Base-by-base conservation (phyloP, 1,140 invertebrate species). In the Drosophila sproati region DNA sequence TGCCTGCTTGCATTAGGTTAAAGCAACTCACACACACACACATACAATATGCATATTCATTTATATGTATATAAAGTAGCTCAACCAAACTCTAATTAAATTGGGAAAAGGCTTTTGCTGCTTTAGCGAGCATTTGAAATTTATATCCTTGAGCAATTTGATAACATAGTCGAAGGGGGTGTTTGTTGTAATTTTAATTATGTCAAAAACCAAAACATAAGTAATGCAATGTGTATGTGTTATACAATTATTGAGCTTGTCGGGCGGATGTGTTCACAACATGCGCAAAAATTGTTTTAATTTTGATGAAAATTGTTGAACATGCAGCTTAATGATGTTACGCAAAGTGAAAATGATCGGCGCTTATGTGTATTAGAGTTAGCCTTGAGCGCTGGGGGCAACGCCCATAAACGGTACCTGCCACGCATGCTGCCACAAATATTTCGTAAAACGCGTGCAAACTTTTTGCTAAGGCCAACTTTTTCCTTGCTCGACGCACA, bases 181-280 rank as follows among this genome's bases (percentile, higher is more conserved):
- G 7, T 35, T 73, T 41, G 37, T 59, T 62, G 57, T 56, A 56
- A 74, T 74, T 74, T 74, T 70, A 70, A 74, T 74, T 70, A 74
- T 70, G 47, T 50, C 66, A 62, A 41, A 41, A 73, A 60, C 10
- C 54, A 52, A 28, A 69, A 5, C 66, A 74, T 74, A 50, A 74
- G 60, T 56, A 61, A 74, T 50, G 29, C 50, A 69, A 20, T 68
- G 8, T 52, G 47, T 43, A 47, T 34, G 66, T 39, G 37, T 61
- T 61, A 12, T 45, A 83, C 80, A 80, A 83, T 83, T 83, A 83
- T 83, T 83, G 50, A 54, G 60, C 73, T 66, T 83, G 80, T 83
- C 63, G 48, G 63, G 73, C 81, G 51, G 52, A 57, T 70, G 45
- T 70, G 59, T 31, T 50, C 57, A 51, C 28, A 2, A 47, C 68